A percentile compares a stretch with the other conserved stretches of the same genome.
Conservation (phyloP, 2,113 vertebrate species). For the Marcusenius ussheri region DNA sequence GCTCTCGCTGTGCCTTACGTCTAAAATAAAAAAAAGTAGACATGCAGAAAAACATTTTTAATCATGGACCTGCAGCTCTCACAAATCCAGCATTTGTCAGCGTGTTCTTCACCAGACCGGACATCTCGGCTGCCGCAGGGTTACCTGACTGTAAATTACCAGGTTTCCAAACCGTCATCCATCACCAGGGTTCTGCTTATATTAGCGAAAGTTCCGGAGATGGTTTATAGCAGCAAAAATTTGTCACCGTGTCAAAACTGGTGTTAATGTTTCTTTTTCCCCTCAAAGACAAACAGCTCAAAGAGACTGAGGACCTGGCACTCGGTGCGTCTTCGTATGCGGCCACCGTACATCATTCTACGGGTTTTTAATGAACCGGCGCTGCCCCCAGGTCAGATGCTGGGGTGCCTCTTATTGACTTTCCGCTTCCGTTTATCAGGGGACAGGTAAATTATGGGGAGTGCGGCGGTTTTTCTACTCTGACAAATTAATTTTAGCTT, state of each 20-base stretch:
- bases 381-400: neutral
- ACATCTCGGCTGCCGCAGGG: neutral
- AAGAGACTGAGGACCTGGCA: neutral
- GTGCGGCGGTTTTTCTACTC: neutral
- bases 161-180: neutral
- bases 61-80: neutral
- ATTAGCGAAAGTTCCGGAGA: neutral
- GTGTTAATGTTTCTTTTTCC: neutral
- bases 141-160: neutral
- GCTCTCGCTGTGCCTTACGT: neutral
- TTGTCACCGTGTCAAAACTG: constrained; percentile 10
- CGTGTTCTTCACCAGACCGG: neutral
- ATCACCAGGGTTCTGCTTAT: neutral
- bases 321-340: neutral
- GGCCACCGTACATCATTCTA: neutral
- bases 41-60: neutral
- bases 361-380: neutral
- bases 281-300: neutral
- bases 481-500: constrained; percentile 14
- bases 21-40: neutral
- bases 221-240: neutral
- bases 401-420: neutral
- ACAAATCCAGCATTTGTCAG: neutral
- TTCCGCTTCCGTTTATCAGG: neutral
- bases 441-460: neutral